A percentile compares a stretch with the other conserved stretches of the same genome.
These are phyloP conservation scores for Ceratina calcarata DNA, from an alignment of 1,140 invertebrate genomes.

Conservation along the genomic window DNA sequence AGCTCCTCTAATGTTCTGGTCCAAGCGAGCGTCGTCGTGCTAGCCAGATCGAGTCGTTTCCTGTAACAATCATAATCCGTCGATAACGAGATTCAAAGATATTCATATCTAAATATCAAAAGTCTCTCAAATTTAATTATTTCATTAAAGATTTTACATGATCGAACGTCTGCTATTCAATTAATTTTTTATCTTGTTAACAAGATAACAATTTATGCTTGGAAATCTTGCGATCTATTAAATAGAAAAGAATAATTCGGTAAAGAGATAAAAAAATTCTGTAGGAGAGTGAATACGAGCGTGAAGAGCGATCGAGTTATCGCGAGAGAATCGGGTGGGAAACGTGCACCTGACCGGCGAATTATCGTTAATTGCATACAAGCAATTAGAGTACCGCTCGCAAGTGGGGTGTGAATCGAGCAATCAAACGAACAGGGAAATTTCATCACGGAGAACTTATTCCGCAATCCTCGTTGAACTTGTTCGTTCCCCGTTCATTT, in stretches of 20 bases:
- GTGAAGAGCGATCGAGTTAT: too few relatives aligned
- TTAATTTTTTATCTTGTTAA: too few relatives aligned
- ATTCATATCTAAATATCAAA: not conserved
- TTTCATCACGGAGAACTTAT: slow-evolving; percentile 4
- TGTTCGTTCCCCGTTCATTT: too few relatives aligned
- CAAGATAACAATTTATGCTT: too few relatives aligned
- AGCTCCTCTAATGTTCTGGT: too few relatives aligned
- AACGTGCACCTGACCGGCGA: not conserved
- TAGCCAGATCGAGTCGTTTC: not conserved
- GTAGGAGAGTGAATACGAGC: too few relatives aligned
- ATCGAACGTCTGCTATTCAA: too few relatives aligned
- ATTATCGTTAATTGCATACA: slow-evolving; percentile 17
- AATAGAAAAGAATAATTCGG: too few relatives aligned
- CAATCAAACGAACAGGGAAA: not conserved
- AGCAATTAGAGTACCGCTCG: slow-evolving; percentile 3
- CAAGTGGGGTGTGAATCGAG: not conserved
- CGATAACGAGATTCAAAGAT: not conserved
- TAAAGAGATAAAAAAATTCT: too few relatives aligned
- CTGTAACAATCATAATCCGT: not conserved
- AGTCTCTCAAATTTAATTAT: not conserved
- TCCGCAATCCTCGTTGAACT: too few relatives aligned
- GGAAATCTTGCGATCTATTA: too few relatives aligned
- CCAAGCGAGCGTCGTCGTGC: not conserved
- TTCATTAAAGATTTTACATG: too few relatives aligned
- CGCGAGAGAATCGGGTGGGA: not conserved